These are phyloP conservation scores for Magallana ariakensis DNA, from an alignment of 1,140 invertebrate species.

Conservation along the genomic window DNA sequence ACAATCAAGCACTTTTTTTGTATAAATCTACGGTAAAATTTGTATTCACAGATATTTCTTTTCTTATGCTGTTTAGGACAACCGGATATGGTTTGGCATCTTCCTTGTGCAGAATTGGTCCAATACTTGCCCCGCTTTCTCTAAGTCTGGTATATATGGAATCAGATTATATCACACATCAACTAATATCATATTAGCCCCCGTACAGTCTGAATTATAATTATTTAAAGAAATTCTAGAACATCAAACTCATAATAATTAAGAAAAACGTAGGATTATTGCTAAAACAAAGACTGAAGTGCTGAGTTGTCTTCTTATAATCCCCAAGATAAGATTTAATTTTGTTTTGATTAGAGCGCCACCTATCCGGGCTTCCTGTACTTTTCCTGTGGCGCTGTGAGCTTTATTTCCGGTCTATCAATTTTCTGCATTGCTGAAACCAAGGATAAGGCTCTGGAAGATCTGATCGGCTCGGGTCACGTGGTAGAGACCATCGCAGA, in stretches of 20 bases:
- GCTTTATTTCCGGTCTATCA: conserved; percentile 1
- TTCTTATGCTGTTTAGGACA: not conserved
- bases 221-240: too few relatives aligned
- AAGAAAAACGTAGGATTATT: too few relatives aligned
- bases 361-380: conserved; percentile 6
- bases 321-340: too few relatives aligned
- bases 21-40: too few relatives aligned
- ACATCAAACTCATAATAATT: too few relatives aligned
- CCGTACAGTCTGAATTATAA: too few relatives aligned
- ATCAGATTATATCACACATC: too few relatives aligned
- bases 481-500: not conserved
- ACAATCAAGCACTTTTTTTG: too few relatives aligned
- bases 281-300: too few relatives aligned
- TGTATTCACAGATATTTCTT: too few relatives aligned
- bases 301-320: too few relatives aligned
- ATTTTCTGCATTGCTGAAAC: conserved; percentile 10
- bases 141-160: not conserved
- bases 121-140: not conserved
- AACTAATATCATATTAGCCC: too few relatives aligned
- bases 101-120: not conserved
- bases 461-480: not conserved
- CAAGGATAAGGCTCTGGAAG: not conserved
- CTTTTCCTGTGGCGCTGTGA: conserved; percentile 11
- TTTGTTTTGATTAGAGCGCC: not conserved
- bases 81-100: not conserved